Base-by-base conservation (phyloP, 2,797 vertebrate species). In the Chromis chromis region DNA sequence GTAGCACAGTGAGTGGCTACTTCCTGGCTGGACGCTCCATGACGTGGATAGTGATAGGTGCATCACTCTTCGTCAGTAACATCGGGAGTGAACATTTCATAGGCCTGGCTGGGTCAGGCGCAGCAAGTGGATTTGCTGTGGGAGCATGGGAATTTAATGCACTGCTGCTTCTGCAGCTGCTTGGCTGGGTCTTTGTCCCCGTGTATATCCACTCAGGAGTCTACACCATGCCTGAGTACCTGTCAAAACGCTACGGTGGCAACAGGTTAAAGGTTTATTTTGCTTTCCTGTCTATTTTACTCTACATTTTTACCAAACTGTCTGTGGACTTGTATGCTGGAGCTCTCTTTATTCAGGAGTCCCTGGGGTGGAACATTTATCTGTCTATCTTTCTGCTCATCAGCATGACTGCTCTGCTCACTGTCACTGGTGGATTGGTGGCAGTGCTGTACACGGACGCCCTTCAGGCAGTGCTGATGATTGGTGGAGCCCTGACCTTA, bases 1-100 rank as follows among this genome's bases (percentile, higher is more conserved):
- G 96, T 86, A 98, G 96, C 95, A 99, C 97, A 57, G 96, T 99
- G 75, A 98, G 94, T 36, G 98, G 97, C 91, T 99, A 99, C 95
- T 99, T 99, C 88, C 93, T 99, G 92, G 98, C 98, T 63, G 98
- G 98, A 88, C 96, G 98, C 90, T 97, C 96, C 86, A 98, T 99
- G 98, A 97, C 96, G 9, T 99, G 98, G 97, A 90, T 95, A 61
- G 96, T 97, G 55, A 92, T 99, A 50, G 98, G 98, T 60, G 97
- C 98, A 74, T 99, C 98, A 6, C 95, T 99, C 63, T 99, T 99
- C 85, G 98, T 99, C 93, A 99, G 98, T 94, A 99, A 99, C 95
- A 99, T 99, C 84, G 98, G 98, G 92, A 99, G 98, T 76, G 98
- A 99, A 93, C 98, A 99, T 92, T 99, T 99, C 94, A 99, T 99